Evolutionary conservation across 2,797 vertebrate species (phyloP), one percentile per base, ranked within the genome.

Genomic region (Hemibagrus guttatus): DNA sequence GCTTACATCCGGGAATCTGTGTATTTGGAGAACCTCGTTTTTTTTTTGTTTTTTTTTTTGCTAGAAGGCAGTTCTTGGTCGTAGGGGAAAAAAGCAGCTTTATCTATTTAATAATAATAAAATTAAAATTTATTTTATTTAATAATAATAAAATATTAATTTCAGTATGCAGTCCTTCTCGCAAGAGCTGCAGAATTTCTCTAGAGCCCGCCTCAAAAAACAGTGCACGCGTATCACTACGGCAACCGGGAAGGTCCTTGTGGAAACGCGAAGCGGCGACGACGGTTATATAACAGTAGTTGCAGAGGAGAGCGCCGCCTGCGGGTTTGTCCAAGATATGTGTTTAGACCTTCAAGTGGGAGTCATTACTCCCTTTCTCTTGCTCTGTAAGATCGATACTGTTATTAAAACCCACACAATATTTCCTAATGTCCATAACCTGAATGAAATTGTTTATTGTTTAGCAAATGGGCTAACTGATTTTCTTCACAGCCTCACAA

Each of bases 261-360:
- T 97, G 87, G 98, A 99, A 94, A 97, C 93, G 3, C 96, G 96
- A 94, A 93, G 92, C 26, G 96, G 95, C 4, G 94, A 94, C 39
- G 88, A 90, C 11, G 87, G 95, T 72, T 95, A 95, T 58, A 93
- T 90, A 71, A 93, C 96, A 49, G 95, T 96, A 86, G 94, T 92
- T 81, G 86, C 87, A 8, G 93, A 85, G 16, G 26, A 42, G 28
- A 87, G 87, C n/a, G 92, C 63, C 52, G 91, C 91, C 80, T 97
- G 93, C 89, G 97, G 97, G 39, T 97, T 96, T 75, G 96, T 98
- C 49, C 94, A 96, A 92, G 97, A 98, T 90, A 89, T 91, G 61
- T 96, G 94, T 89, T 92, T 96, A 72, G 98, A 99, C 92, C 95
- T 99, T 54, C 97, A 97, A 88, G 95, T 98, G 79, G 98, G 97